Evolutionary conservation across 92 coral and sea anemone species (phyloP).

Genomic region (Epizoanthus scotinus): DNA sequence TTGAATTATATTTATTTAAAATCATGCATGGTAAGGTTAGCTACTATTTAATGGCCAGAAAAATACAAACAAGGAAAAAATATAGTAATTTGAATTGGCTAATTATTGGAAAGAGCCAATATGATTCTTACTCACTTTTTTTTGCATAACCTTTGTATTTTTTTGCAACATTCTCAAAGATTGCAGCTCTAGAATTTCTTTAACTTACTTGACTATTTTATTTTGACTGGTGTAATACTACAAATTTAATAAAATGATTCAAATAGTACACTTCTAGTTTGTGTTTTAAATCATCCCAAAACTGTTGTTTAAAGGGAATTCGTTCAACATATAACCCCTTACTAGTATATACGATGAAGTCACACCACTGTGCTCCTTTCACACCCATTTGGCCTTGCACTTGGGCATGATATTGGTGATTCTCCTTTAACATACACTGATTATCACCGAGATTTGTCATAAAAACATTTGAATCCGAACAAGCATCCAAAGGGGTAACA

Average conservation of each 20-base stretch:
- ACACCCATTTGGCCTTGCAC: slow-evolving; percentile 43
- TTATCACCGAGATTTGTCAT: slow-evolving; percentile 28
- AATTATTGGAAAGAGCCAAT: too few relatives aligned
- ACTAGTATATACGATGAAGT: too few relatives aligned
- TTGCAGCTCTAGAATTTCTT: background rate
- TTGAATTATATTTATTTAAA: background rate
- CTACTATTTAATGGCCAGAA: background rate
- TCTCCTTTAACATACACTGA: too few relatives aligned
- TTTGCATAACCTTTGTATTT: too few relatives aligned
- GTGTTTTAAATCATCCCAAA: slow-evolving; percentile 39
- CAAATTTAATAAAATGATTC: slow-evolving; percentile 28
- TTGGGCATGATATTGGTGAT: too few relatives aligned
- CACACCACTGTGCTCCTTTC: slow-evolving; percentile 38
- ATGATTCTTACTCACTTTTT: too few relatives aligned
- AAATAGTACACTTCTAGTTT: slow-evolving; percentile 44
- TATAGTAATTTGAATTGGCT: too few relatives aligned
- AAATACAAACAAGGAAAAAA: too few relatives aligned
- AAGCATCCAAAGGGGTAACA: too few relatives aligned
- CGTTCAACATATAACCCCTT: slow-evolving; percentile 72
- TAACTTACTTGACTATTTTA: background rate
- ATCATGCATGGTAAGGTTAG: background rate
- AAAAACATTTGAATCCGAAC: slow-evolving; percentile 46
- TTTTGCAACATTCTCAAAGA: too few relatives aligned
- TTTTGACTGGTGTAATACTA: too few relatives aligned
- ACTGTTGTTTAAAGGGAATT: slow-evolving; percentile 48